Evolutionary conservation across 2,888 invertebrate genomes (phyloP), one percentile per base, ranked within the genome.

Genomic region (Cheilosia grossa): DNA sequence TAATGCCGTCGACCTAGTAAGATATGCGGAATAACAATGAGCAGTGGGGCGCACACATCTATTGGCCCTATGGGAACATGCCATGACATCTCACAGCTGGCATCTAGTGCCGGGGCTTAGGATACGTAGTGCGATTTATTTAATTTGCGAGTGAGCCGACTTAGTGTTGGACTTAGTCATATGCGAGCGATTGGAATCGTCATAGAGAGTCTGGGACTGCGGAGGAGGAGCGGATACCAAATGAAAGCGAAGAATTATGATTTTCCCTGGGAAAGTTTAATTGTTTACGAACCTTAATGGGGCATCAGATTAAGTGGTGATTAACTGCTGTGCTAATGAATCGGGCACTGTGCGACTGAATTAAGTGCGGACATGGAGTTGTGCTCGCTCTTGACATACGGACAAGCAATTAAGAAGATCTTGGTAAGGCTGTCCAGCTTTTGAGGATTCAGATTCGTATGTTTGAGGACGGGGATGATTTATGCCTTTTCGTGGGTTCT

Each of bases 1-100:
- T 85, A 81, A 81, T 85, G 81, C 85, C 81, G 81, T 67, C 85
- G 85, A 85, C 85, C 85, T 81, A 85, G 81, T 85, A 85, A 85
- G 81, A 80, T 85, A 85, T 85, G 85, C 85, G 81, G 81, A 81
- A 85, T 73, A 77, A 77, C 81, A 72, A 85, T 72, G 85, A 67
- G 75, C 70, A 69, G 79, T 53, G 74, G 49, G 44, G 61, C 69
- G 27, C 47, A 37, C 37, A 51, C 42, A 47, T 10, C 67, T 49
- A 61, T 61, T 61, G 42, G n/a, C 61, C 24, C 44, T 51, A 30
- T 67, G 59, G 33, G 75, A 75, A 67, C 51, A 37, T 37, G 37
- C 37, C 37, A 37, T 37, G 37, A 10, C 37, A 13, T 58, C 56
- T 40, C 40, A 30, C 47, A 54, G 47, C 58, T 77, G 40, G 47